Evolutionary conservation across 2,113 vertebrate species (phyloP).

Genomic region (Pteropus alecto): DNA sequence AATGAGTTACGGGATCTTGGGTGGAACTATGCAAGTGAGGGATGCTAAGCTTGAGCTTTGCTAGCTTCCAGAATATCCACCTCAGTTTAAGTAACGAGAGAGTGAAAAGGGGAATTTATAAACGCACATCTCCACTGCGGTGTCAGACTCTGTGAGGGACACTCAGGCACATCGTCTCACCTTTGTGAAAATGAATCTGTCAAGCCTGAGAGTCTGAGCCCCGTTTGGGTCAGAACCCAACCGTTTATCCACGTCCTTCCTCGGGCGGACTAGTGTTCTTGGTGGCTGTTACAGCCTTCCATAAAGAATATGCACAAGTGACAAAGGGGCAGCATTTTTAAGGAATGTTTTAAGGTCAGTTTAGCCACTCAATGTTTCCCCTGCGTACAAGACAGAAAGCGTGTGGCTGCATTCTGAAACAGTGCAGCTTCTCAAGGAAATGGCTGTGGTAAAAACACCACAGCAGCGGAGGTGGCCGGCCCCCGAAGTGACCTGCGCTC

Average conservation of each 20-base stretch:
- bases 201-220: background rate
- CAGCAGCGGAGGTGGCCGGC: background rate
- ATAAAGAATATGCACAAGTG: background rate
- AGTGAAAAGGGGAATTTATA: background rate
- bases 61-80: background rate
- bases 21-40: accelerated
- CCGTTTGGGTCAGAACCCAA: background rate
- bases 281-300: background rate
- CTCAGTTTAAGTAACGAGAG: background rate
- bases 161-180: accelerated
- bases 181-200: background rate
- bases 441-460: background rate
- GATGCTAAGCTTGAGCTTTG: accelerated
- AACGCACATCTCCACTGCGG: accelerated
- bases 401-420: background rate
- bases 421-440: background rate
- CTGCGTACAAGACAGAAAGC: background rate
- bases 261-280: accelerated
- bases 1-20: accelerated
- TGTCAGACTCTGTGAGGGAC: background rate
- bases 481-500: background rate
- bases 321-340: background rate
- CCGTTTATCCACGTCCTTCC: accelerated
- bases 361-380: background rate
- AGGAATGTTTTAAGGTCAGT: accelerated